phyloP scores from a whole-genome alignment of 2,888 invertebrate genomes.

The Perizoma flavofasciatum region DNA sequence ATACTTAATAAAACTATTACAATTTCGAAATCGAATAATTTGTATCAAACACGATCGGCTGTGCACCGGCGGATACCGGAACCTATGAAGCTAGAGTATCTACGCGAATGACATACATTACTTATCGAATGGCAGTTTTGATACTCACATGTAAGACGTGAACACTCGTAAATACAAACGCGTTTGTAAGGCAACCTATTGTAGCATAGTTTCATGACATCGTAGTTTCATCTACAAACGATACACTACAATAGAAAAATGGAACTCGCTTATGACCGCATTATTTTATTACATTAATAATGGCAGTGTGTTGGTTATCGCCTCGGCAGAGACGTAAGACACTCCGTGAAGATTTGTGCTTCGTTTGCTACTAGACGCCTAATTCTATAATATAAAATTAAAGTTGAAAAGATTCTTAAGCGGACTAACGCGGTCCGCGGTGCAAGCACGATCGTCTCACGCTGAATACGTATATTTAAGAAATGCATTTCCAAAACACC shows the following conservation, averaged over 20 bases:
- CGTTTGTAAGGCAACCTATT: conserved; percentile 69
- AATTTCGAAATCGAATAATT: conserved; percentile 81
- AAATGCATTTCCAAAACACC: conserved; percentile 78
- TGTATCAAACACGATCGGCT: conserved; percentile 80
- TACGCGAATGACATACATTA: conserved; percentile 72
- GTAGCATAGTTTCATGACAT: conserved; percentile 54
- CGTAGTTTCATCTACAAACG: conserved; percentile 42
- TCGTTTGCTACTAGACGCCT: conserved; percentile 64
- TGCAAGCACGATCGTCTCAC: conserved; percentile 72
- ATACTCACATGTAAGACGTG: conserved; percentile 58
- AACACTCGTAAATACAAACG: conserved; percentile 41
- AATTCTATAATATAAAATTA: conserved; percentile 67
- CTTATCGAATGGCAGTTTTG: conserved; percentile 82
- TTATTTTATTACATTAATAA: conserved; percentile 66
- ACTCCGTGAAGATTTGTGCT: conserved; percentile 78
- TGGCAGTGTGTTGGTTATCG: conserved; percentile 78
- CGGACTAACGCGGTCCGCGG: conserved; percentile 77
- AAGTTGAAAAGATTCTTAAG: conserved; percentile 60
- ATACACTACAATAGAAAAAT: conserved; percentile 51
- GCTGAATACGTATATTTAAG: conserved; percentile 73
- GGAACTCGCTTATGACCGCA: conserved; percentile 62
- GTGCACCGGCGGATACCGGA: conserved; percentile 76
- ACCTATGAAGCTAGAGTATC: conserved; percentile 72
- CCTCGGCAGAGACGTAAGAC: conserved; percentile 65
- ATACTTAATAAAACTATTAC: conserved; percentile 81